Evolutionary conservation across 1,140 invertebrate genomes (phyloP).

Genomic region (Aphidius ervi): DNA sequence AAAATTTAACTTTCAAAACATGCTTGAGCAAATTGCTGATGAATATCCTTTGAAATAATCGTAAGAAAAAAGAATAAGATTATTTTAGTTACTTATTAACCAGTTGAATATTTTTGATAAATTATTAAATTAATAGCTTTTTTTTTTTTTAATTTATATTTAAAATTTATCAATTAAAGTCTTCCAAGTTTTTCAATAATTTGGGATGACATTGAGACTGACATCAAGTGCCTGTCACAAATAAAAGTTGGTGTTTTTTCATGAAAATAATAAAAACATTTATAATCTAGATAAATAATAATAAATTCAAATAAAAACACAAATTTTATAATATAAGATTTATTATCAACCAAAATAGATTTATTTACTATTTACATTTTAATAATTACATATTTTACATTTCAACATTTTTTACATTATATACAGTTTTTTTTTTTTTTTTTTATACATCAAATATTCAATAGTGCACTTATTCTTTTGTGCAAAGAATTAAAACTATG

Average conservation of each 20-base stretch:
- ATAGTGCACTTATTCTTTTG: no score
- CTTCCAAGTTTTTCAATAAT: slow-evolving; percentile 6
- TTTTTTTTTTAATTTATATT: slow-evolving; percentile 1
- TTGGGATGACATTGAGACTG: slow-evolving; percentile 20
- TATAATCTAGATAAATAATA: no score
- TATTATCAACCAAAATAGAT: no score
- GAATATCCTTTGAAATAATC: slow-evolving; percentile 43
- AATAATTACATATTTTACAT: no score
- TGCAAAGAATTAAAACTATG: no score
- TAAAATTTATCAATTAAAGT: slow-evolving; percentile 1
- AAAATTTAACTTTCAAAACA: slow-evolving; percentile 47
- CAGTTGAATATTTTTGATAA: not conserved
- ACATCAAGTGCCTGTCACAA: slow-evolving; percentile 18
- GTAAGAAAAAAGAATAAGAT: not conserved
- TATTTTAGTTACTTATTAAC: not conserved
- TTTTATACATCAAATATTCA: no score
- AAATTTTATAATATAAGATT: no score
- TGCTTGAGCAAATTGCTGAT: slow-evolving; percentile 51
- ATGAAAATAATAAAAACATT: slow-evolving; percentile 12
- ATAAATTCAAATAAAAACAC: no score
- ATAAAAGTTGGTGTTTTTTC: slow-evolving; percentile 3
- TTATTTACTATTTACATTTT: no score
- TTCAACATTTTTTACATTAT: no score
- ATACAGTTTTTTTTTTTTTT: no score
- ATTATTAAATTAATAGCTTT: slow-evolving; percentile 9